Base-by-base conservation (phyloP, 1,140 invertebrate species). In the Drosophila sturtevanti region DNA sequence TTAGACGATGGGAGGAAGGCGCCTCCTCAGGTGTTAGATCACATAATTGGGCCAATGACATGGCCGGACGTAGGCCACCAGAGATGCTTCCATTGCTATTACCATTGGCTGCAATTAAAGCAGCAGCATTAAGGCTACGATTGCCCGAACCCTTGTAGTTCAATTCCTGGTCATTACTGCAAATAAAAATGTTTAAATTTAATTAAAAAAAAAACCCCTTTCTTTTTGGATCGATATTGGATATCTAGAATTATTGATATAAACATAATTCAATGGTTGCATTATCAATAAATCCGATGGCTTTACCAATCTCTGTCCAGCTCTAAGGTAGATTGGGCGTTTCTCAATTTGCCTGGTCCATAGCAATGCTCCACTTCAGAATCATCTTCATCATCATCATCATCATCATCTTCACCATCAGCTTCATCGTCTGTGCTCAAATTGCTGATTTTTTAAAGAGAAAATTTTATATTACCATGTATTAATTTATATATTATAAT, bases 361-460 rank as follows among this genome's bases (percentile, higher is more conserved):
- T 93, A 93, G 60, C 93, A 93, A 35, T 94, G 93, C 52, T 94
- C 93, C 56, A 93, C 94, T 22, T 94, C 93, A 0, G 94, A 94
- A 58, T 93, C 93, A 90, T 93, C 77, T 6, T 79, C 85, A 38
- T 94, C 93, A 10, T 87, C 82, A 58, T 89, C 84, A 16, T 64
- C 79, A 7, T 79, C 85, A 35, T 94, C 93, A 6, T 87, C 82
- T 54, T 89, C 84, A 11, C 63, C 73, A 65, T 71, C 82, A 52
- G 79, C 72, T 48, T 89, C 85, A n/a, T 89, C 85, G 21, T 89
- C 85, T 56, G 80, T 84, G 68, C 80, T 89, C 51, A 80, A 54
- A 38, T 80, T 61, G 0, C 79, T 87, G 44, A n/a, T 22, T 48
- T 37, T 12, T n/a, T 1, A 55, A 14, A 58, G 3, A 0, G 31